Conservation (phyloP, 2,113 vertebrate genomes). For the Petroica traversi region DNA sequence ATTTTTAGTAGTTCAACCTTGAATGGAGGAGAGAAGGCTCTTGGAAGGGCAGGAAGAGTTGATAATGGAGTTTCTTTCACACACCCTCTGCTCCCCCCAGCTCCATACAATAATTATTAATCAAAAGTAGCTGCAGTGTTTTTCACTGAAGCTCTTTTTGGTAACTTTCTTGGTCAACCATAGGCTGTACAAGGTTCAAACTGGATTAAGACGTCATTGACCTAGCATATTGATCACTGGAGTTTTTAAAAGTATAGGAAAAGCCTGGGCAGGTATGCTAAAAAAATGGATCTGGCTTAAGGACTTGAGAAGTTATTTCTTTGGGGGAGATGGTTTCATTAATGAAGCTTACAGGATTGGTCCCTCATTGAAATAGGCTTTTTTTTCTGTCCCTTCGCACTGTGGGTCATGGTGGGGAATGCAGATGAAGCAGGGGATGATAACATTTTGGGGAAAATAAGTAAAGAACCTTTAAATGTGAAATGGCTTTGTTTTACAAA, state of each 20-base stretch:
- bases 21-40: not conserved
- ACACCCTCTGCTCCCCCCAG: too few relatives aligned
- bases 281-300: not conserved
- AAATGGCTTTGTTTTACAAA: not conserved
- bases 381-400: not conserved
- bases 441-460: not conserved
- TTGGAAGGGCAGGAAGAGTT: not conserved
- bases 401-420: not conserved
- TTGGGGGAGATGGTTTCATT: not conserved
- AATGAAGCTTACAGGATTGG: not conserved
- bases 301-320: not conserved
- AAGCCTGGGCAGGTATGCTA: too few relatives aligned
- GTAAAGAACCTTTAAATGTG: not conserved
- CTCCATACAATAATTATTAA: not conserved
- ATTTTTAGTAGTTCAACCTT: slow-evolving; percentile 19
- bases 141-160: not conserved
- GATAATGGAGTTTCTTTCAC: not conserved
- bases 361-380: not conserved
- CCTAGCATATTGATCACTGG: not conserved
- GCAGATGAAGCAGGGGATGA: not conserved
- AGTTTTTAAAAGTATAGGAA: not conserved
- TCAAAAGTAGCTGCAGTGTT: not conserved
- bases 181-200: not conserved
- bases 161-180: not conserved
- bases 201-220: not conserved